These are phyloP conservation scores for Anagyrus pseudococci DNA, from an alignment of 2,888 invertebrate genomes.

Conservation along the genomic window DNA sequence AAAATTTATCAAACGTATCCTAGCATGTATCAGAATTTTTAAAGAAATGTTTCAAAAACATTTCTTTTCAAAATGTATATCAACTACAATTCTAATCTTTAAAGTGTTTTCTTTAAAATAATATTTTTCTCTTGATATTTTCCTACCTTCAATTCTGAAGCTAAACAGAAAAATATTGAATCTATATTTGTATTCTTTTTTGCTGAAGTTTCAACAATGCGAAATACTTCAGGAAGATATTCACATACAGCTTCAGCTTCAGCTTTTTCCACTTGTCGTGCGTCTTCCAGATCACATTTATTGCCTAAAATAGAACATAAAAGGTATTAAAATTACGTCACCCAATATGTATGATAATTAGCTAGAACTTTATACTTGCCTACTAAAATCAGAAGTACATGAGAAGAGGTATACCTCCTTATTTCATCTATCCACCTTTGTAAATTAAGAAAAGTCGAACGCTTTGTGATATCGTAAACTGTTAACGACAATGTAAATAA, in stretches of 20 bases:
- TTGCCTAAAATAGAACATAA: constrained; percentile 65
- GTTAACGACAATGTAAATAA: constrained; percentile 49
- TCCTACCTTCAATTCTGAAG: constrained; percentile 83
- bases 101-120: too few relatives aligned
- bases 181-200: constrained; percentile 92
- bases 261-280: constrained; percentile 83
- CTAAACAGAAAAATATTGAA: constrained; percentile 84
- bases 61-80: constrained; percentile 7
- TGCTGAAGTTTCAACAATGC: constrained; percentile 88
- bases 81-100: too few relatives aligned
- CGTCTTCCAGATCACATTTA: constrained; percentile 84
- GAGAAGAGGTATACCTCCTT: constrained; percentile 89
- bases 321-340: not conserved
- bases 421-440: constrained; percentile 98
- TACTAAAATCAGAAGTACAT: constrained; percentile 87
- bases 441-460: constrained; percentile 88
- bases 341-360: not conserved
- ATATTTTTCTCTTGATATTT: not conserved
- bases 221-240: constrained; percentile 85
- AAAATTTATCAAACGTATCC: constrained; percentile 9
- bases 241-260: constrained; percentile 89
- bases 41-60: constrained; percentile 3
- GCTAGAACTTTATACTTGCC: constrained; percentile 73
- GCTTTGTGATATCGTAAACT: constrained; percentile 95
- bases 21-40: not conserved